Evolutionary conservation across 2,113 vertebrate species (phyloP), one percentile per base, ranked within the genome.

Genomic region (Pao palembangensis): DNA sequence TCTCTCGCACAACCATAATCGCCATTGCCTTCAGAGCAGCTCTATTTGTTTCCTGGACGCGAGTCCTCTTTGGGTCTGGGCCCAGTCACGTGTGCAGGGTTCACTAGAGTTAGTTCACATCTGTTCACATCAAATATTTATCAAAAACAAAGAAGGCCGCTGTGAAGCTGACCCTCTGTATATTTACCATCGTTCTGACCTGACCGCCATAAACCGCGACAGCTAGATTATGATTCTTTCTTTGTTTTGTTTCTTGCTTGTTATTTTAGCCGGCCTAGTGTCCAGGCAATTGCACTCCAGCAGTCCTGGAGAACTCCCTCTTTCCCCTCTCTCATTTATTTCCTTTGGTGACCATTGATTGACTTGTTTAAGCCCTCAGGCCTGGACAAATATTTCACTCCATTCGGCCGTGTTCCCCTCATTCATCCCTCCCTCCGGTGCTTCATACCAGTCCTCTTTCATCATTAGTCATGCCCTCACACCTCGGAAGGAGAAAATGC

Each of bases 271-370:
- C 21, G 51, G 42, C 19, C 47, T 28, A 28, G 61, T 18, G 23
- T 64, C 17, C 54, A 18, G 62, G 49, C 61, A 42, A 57, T 66
- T 59, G 67, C 61, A 66, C 43, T 43, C 55, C 54, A 17, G 51
- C 46, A 67, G 51, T 51, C 70, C 41, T 46, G 20, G 42, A 19
- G 51, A 76, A 72, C 68, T 80, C 76, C 79, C 77, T 64, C 47
- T 53, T 51, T 80, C 75, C 74, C 66, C 48, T n/a, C 64, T 63
- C 70, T 85, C 81, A 86, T 88, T 88, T 82, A 82, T 85, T 85
- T 78, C 76, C 74, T 82, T 81, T 67, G 71, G 44, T 69, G 70
- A 69, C 48, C 62, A 88, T 83, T 56, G 82, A 90, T 82, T 82
- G 76, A 68, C 58, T 85, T 48, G 46, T 85, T 87, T 78, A 72